These are phyloP conservation scores for Anguilla anguilla DNA, from an alignment of 2,797 vertebrate species.

Conservation along the genomic window DNA sequence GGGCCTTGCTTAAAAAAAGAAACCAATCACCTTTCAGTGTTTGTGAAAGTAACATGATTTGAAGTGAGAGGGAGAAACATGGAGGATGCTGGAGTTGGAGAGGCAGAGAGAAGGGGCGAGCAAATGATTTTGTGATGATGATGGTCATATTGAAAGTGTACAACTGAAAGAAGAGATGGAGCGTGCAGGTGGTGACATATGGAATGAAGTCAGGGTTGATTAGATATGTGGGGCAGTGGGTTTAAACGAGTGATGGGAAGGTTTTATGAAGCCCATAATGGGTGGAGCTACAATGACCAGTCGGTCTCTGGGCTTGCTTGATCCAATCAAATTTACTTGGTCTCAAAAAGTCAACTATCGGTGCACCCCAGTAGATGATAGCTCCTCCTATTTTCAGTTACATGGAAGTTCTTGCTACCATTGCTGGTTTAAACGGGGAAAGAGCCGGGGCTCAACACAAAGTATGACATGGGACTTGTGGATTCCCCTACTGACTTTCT, in stretches of 20 bases:
- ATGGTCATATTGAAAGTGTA: conserved; percentile 24
- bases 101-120: background rate
- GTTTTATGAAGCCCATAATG: background rate
- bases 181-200: background rate
- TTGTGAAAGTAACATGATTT: background rate
- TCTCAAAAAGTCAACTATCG: background rate
- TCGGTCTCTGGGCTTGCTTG: background rate
- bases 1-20: background rate
- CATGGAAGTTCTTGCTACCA: background rate
- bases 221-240: background rate
- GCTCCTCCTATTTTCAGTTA: background rate
- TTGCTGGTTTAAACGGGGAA: conserved; percentile 24
- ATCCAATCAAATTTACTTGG: background rate
- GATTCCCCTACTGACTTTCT: background rate
- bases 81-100: background rate
- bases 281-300: background rate
- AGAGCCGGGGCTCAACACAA: background rate
- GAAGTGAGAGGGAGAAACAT: background rate
- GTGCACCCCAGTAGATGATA: background rate
- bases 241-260: conserved; percentile 13
- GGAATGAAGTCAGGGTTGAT: conserved; percentile 21
- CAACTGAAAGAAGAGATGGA: background rate
- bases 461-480: conserved; percentile 21
- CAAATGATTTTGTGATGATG: conserved; percentile 27
- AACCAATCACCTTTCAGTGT: background rate